Conservation (phyloP, 2,888 invertebrate species). For the Hedya salicella region DNA sequence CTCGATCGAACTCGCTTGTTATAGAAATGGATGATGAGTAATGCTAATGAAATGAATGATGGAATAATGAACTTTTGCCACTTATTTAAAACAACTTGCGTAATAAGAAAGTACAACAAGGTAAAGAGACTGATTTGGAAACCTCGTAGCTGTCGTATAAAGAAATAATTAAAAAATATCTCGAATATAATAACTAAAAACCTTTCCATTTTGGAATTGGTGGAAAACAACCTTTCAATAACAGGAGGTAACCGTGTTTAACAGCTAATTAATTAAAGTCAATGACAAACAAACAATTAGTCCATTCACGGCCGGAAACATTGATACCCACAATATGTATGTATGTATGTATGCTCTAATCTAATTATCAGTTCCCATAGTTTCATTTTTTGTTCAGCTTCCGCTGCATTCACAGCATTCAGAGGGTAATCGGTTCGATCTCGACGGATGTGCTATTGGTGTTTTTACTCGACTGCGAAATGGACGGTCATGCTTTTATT, state of each 20-base stretch:
- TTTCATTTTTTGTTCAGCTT: conserved; percentile 63
- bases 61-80: too few species aligned
- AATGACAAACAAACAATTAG: conserved; percentile 28
- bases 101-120: too few species aligned
- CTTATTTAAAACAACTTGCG: too few species aligned
- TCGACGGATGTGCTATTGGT: conserved; percentile 57
- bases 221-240: neutral
- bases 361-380: conserved; percentile 84
- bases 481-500: conserved; percentile 22
- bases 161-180: too few species aligned
- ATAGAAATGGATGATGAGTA: too few species aligned
- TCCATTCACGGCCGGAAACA: conserved; percentile 42
- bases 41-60: too few species aligned
- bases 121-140: too few species aligned
- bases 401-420: conserved; percentile 67
- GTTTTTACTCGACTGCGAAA: conserved; percentile 52
- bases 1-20: too few species aligned
- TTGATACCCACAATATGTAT: conserved; percentile 31
- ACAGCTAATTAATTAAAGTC: conserved; percentile 29
- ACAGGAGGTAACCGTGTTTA: conserved; percentile 7
- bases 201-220: too few species aligned
- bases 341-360: conserved; percentile 62
- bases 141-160: too few species aligned
- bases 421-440: conserved; percentile 60
- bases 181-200: too few species aligned